Evolutionary conservation across 1,140 invertebrate genomes (phyloP).

Genomic region (Phocides pigmalion): DNA sequence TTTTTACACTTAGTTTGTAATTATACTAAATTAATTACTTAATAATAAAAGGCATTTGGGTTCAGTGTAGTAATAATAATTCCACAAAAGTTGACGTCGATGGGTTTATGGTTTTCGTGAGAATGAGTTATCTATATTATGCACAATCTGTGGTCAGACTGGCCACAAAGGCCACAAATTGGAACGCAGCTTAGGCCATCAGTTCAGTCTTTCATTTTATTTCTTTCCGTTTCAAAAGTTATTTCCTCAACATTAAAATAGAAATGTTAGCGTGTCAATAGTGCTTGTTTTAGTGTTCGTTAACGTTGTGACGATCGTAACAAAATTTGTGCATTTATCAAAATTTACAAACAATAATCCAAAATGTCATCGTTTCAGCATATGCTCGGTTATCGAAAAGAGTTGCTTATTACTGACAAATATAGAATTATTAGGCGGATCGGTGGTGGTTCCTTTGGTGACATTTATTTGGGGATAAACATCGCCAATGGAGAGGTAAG

Average conservation of each 20-base stretch:
- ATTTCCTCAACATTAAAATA: slow-evolving; percentile 48
- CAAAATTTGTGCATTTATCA: slow-evolving; percentile 41
- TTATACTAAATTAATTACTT: no score
- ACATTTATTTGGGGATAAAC: slow-evolving; percentile 99
- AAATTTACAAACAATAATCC: slow-evolving; percentile 26
- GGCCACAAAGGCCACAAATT: slow-evolving; percentile 36
- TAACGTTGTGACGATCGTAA: slow-evolving; percentile 42
- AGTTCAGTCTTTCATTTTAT: slow-evolving; percentile 54
- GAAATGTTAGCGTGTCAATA: slow-evolving; percentile 57
- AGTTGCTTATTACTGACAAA: slow-evolving; percentile 89
- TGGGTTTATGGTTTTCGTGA: no score
- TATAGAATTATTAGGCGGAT: slow-evolving; percentile 98
- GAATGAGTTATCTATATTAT: not conserved
- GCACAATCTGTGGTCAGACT: slow-evolving; percentile 10
- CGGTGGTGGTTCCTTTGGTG: slow-evolving; percentile 98
- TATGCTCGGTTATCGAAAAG: slow-evolving; percentile 45
- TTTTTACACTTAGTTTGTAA: no score
- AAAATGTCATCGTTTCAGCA: slow-evolving; percentile 55
- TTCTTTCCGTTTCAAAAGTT: slow-evolving; percentile 48
- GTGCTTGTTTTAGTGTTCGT: slow-evolving; percentile 47
- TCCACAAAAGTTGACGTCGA: no score
- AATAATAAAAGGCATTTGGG: no score
- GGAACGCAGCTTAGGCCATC: slow-evolving; percentile 51
- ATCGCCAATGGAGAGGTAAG: slow-evolving; percentile 96
- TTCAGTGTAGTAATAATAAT: no score